These are phyloP conservation scores for Holothuria scabra DNA, from an alignment of 53 echinoderm and acorn worm genomes.

Conservation along the genomic window DNA sequence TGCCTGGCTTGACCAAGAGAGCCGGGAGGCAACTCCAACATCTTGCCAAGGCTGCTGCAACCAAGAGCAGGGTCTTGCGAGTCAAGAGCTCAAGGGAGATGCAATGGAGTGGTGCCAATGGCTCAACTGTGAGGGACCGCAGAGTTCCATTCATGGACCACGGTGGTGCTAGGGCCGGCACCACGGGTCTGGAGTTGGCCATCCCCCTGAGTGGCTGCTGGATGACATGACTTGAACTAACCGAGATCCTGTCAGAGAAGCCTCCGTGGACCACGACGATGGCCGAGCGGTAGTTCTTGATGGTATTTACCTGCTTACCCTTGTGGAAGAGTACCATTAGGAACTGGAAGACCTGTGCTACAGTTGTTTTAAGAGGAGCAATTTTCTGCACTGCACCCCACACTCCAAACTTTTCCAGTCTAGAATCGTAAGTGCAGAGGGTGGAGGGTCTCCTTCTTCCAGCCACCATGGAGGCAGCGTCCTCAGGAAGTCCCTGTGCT, in stretches of 20 bases:
- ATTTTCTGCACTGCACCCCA: neutral
- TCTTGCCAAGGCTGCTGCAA: too few relatives aligned
- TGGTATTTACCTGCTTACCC: neutral
- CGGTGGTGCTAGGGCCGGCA: too few relatives aligned
- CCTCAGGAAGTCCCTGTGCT: constrained; percentile 18
- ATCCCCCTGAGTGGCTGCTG: neutral
- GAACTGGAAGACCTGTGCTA: too few relatives aligned
- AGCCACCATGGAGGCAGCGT: constrained; percentile 13
- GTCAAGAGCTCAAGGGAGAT: too few relatives aligned
- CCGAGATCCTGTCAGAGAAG: neutral
- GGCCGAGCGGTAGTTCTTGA: too few relatives aligned
- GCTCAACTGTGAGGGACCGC: too few relatives aligned
- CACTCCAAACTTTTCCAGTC: neutral
- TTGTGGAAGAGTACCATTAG: neutral
- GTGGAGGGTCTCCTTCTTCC: constrained; percentile 7
- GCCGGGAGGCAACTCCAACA: too few relatives aligned
- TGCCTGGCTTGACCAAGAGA: too few relatives aligned
- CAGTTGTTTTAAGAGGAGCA: neutral
- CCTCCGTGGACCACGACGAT: neutral
- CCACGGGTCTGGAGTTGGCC: neutral
- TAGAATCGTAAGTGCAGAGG: constrained; percentile 24
- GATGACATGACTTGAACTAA: neutral
- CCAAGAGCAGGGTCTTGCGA: too few relatives aligned
- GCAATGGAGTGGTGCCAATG: too few relatives aligned
- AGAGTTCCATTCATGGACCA: too few relatives aligned